These are phyloP conservation scores for Leuciscus idus DNA, from an alignment of 2,113 vertebrate species.

Conservation along the genomic window DNA sequence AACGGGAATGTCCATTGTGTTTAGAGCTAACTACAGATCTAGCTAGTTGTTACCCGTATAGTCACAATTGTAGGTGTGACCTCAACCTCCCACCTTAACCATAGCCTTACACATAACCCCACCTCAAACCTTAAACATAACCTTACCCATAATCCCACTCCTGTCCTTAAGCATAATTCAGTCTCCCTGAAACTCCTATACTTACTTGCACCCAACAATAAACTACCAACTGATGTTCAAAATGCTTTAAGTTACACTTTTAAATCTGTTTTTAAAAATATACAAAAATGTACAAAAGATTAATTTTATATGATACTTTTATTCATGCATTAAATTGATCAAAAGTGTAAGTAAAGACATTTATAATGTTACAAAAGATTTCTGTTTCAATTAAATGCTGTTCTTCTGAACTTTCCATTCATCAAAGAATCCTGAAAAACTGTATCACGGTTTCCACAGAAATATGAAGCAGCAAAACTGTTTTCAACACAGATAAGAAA, in stretches of 20 bases:
- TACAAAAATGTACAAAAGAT: neutral
- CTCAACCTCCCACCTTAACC: conserved; percentile 2
- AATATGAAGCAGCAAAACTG: neutral
- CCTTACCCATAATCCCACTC: neutral
- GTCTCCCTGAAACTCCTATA: neutral
- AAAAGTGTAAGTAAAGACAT: neutral
- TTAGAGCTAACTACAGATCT: neutral
- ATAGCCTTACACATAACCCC: neutral
- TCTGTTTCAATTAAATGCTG: neutral
- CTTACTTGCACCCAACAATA: neutral
- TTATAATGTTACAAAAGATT: neutral
- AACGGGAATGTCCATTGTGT: neutral
- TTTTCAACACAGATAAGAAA: neutral
- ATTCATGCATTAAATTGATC: neutral
- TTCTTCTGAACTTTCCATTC: neutral
- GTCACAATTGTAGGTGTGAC: neutral
- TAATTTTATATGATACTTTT: neutral
- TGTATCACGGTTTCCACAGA: neutral
- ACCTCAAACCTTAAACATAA: conserved; percentile 21
- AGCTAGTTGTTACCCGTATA: neutral
- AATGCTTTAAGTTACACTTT: neutral
- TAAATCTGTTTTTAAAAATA: neutral
- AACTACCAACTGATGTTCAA: neutral
- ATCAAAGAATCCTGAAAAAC: neutral
- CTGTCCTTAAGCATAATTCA: neutral